phyloP scores from a whole-genome alignment of 2,888 invertebrate genomes.

The Holacanthella duospinosa region DNA sequence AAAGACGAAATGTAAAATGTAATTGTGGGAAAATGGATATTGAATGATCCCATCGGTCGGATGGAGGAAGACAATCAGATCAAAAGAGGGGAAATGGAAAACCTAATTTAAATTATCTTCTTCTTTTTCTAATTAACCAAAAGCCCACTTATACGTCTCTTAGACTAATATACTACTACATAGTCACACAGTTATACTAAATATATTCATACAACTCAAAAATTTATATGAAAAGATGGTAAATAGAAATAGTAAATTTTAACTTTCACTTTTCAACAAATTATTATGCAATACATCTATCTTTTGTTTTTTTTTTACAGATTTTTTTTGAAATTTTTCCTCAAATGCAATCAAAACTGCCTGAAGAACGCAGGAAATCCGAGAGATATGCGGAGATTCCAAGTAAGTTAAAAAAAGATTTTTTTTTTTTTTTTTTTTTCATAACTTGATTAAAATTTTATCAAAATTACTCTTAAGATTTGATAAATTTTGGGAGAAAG shows the following conservation, averaged over 20 bases:
- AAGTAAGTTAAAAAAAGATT: constrained; percentile 81
- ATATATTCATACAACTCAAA: too few species aligned
- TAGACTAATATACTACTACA: too few species aligned
- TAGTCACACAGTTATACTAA: too few species aligned
- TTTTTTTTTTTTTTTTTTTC: too few species aligned
- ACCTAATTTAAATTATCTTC: background rate
- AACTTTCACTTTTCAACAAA: too few species aligned
- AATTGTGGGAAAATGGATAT: constrained; percentile 1
- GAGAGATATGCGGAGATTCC: constrained; percentile 97
- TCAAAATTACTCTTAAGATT: background rate
- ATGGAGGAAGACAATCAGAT: constrained; percentile 2
- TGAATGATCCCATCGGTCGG: background rate
- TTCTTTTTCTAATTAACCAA: constrained; percentile 1
- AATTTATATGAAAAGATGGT: too few species aligned
- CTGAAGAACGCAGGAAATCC: constrained; percentile 99
- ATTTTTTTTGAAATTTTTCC: constrained; percentile 99
- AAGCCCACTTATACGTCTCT: too few species aligned
- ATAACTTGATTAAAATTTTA: background rate
- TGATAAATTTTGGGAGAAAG: too few species aligned
- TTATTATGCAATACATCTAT: too few species aligned
- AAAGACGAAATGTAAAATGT: background rate
- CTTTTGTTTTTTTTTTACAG: constrained; percentile 61
- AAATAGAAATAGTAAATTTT: too few species aligned
- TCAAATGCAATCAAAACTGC: constrained; percentile 99
- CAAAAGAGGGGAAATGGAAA: background rate